Evolutionary conservation across 2,888 invertebrate genomes (phyloP), one percentile per base, ranked within the genome.

Genomic region (Erpobdella octoculata): DNA sequence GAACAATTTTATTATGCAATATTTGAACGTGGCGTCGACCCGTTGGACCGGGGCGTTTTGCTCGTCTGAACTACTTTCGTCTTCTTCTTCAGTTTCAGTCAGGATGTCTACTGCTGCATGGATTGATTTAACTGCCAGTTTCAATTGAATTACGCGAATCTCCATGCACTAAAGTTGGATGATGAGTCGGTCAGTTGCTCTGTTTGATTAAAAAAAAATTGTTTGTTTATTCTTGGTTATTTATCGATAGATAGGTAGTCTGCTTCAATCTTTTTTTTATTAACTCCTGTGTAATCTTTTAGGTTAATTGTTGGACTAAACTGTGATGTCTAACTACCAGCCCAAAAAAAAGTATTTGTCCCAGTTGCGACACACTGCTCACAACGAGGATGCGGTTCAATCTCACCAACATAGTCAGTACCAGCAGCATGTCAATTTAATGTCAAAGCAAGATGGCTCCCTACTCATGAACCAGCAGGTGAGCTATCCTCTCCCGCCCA

Each of bases 321-420:
- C 35, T 36, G 48, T 33, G 25, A 73, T 73, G 73, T 62, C 73
- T 66, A 71, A 71, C 48, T 71, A 73, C 58, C 73, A 65, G 21
- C 73, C 73, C 15, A 73, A 73, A 67, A 73, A 73, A 62, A 73
- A 73, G 59, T 73, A 73, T 41, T 66, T 73, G 36, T 71, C 71
- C 58, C 67, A 66, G 61, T 66, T 72, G 38, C 62, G 71, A 37
- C 72, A 73, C 61, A 58, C 70, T 36, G 18, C 59, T 18, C 33
- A 64, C 18, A 21, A 65, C 21, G 31, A 67, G 12, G 36, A 53
- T 25, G 53, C 28, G 18, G 21, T 18, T 28, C 66, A 67, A n/a
- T 25, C 31, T 15, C 70, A 3, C 59, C 70, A 35, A 25, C 35
- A 21, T 21, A 28, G 15, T 15, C 25, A 35, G 66, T 31, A n/a